Evolutionary conservation across 2,113 vertebrate species (phyloP).

Genomic region (Myocastor coypus): DNA sequence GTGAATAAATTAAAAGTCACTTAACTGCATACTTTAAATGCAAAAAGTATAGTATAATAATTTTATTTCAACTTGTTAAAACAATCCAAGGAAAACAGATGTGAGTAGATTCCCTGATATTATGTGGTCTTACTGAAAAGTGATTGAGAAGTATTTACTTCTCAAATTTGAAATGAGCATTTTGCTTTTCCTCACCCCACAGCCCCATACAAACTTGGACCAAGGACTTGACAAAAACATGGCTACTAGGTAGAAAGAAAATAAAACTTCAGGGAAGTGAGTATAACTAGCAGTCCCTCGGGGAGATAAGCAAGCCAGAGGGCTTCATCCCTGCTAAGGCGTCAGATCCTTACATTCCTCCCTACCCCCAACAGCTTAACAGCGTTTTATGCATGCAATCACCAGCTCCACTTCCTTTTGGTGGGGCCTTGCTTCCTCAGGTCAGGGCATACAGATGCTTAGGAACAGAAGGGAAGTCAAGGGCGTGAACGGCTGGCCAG

Average conservation of each 20-base stretch:
- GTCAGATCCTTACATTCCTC: neutral
- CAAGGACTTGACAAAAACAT: neutral
- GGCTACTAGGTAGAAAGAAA: neutral
- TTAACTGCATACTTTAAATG: neutral
- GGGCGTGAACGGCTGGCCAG: neutral
- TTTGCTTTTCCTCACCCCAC: neutral
- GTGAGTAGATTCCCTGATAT: neutral
- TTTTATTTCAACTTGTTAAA: neutral
- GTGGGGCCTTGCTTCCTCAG: constrained; percentile 12
- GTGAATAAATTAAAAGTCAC: neutral
- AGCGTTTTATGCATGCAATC: neutral
- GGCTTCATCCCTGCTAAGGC: neutral
- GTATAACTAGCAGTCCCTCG: neutral
- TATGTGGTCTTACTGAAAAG: neutral
- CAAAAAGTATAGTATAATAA: neutral
- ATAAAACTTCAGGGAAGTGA: neutral
- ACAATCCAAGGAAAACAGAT: neutral
- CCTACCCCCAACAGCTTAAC: neutral
- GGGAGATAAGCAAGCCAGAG: neutral
- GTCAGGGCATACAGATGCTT: neutral
- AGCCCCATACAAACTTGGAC: neutral
- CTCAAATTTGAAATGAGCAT: neutral
- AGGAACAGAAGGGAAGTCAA: neutral
- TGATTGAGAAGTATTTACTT: neutral
- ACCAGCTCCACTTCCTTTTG: neutral